Evolutionary conservation across 2,113 vertebrate species (phyloP), one percentile per base, ranked within the genome.

Genomic region (Muntiacus reevesi): DNA sequence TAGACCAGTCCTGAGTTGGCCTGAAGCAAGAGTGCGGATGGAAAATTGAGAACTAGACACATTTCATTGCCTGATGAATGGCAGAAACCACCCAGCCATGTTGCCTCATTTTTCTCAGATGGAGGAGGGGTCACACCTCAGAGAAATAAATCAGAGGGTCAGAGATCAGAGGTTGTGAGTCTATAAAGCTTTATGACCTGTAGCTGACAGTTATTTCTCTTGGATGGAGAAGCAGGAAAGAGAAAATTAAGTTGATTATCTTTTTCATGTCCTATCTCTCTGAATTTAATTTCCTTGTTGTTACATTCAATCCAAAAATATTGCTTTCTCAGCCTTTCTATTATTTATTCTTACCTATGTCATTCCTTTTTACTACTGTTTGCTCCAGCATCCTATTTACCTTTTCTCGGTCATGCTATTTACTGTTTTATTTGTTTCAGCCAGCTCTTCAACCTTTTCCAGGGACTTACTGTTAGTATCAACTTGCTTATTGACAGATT

Each of bases 241-340:
- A 57, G 36, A 94, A 57, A 60, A 21, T 45, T 33, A 11, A 71
- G 21, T 27, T 67, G 52, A 43, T 17, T 97, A n/a, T 91, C 7
- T 62, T 86, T 40, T 54, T n/a, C 50, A 57, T 9, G 6, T 47
- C 13, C 40, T 95, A 3, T 54, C 47, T 85, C 78, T 89, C 78
- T 13, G 12, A 96, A 79, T 98, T 97, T 96, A 94, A 94, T 95
- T 96, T 97, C 52, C 85, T 94, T 83, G 27, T 94, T 83, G 30
- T 84, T 91, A 79, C 16, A 59, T 67, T 93, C 52, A 76, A 21
- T 94, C n/a, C 7, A 30, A 0, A 94, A 95, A 64, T 82, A 89
- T 64, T 97, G 96, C 78, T 95, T 95, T 76, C 79, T 95, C 60
- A 87, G 81, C 25, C 0, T 87, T 95, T 94, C 82, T 71, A 23